phyloP scores from a whole-genome alignment of 2,888 invertebrate species.

The Perizoma affinitatum region DNA sequence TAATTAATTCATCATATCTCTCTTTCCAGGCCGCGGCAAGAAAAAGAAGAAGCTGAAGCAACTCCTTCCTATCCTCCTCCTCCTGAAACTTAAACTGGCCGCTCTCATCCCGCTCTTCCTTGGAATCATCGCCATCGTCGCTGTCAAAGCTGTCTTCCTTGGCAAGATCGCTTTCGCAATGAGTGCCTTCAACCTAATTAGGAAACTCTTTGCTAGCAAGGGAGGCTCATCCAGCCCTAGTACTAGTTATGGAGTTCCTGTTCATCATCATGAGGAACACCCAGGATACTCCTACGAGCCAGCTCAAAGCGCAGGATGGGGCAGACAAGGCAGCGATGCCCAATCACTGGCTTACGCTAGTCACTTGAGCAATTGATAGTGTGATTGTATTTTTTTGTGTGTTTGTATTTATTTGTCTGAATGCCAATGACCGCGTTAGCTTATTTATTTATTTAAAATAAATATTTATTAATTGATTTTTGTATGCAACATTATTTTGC shows the following conservation, averaged over 20 bases:
- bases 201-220: conserved; percentile 88
- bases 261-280: conserved; percentile 85
- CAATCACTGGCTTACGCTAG: conserved; percentile 87
- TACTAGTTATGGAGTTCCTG: conserved; percentile 86
- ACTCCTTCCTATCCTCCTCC: conserved; percentile 89
- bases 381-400: conserved; percentile 51
- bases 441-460: conserved; percentile 58
- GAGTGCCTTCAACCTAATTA: conserved; percentile 86
- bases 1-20: not conserved
- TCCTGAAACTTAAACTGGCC: conserved; percentile 90
- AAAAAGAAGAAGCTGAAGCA: conserved; percentile 92
- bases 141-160: conserved; percentile 92
- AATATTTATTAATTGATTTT: conserved; percentile 43
- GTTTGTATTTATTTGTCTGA: conserved; percentile 55
- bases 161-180: conserved; percentile 94
- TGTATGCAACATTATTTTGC: not conserved
- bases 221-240: conserved; percentile 40
- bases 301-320: conserved; percentile 82
- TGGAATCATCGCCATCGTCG: conserved; percentile 89
- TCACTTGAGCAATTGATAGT: conserved; percentile 58
- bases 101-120: conserved; percentile 90
- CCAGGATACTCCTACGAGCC: conserved; percentile 82
- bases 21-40: conserved; percentile 88
- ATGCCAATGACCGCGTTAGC: conserved; percentile 73
- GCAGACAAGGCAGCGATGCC: conserved; percentile 86